These are phyloP conservation scores for Empidonax alnorum DNA, from an alignment of 2,113 vertebrate genomes.

Conservation along the genomic window DNA sequence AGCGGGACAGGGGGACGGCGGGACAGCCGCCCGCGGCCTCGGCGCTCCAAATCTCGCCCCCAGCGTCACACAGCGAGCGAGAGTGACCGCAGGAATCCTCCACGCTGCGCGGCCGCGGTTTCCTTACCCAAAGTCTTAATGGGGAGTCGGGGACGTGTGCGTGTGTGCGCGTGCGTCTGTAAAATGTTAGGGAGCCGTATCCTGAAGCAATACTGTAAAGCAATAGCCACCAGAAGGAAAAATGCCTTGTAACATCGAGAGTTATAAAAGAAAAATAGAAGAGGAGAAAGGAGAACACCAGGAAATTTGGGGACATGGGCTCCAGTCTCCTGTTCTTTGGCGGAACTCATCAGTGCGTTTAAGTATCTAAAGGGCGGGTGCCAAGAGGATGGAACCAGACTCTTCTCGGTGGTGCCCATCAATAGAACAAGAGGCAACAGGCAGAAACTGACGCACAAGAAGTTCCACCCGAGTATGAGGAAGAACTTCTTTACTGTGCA, in stretches of 20 bases:
- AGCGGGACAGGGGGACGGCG: no score
- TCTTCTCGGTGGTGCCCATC: neutral
- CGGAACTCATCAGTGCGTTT: neutral
- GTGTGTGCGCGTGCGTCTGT: neutral
- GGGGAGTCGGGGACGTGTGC: neutral
- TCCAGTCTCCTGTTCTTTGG: rapidly evolving
- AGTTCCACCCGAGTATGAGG: neutral
- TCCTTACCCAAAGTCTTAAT: neutral
- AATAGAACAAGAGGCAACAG: neutral
- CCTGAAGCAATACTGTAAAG: neutral
- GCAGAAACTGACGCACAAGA: neutral
- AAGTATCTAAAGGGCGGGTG: neutral
- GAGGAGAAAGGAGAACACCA: neutral
- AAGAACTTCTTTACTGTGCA: neutral
- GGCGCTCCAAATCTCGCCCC: neutral
- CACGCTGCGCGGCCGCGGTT: neutral
- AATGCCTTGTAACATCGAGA: neutral
- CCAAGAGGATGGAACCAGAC: neutral
- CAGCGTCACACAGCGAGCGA: neutral
- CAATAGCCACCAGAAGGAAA: neutral
- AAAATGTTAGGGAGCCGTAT: neutral
- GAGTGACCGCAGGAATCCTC: rapidly evolving
- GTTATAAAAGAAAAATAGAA: neutral
- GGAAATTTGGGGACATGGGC: neutral
- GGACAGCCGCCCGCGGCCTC: no score